Evolutionary conservation across 1,140 invertebrate species (phyloP), one percentile per base, ranked within the genome.

Genomic region (Drosophila azteca): DNA sequence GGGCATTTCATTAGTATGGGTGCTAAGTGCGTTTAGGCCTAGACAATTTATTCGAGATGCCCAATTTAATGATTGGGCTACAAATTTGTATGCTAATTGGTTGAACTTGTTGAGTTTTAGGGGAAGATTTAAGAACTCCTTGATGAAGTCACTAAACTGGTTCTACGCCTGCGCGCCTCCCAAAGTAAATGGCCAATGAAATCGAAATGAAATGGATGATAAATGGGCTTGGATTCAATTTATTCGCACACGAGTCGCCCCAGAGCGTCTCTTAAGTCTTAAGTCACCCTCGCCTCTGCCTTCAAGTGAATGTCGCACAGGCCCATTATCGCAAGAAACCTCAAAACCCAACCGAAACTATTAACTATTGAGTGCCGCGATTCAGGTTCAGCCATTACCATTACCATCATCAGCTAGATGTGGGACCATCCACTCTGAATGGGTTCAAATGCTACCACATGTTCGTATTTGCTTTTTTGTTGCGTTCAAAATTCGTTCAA

Each of bases 51-150:
- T 54, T 7, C 20, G 29, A 35, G 7, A 26, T 26, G 15, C n/a
- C 31, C 71, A 61, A 75, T 76, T 76, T 72, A 39, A 76, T 84
- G 54, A 48, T 35, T 51, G 31, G 46, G 41, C 60, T 75, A 50
- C 75, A 83, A 83, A 82, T 83, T 75, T 71, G 60, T 84, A 84
- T 84, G 80, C 76, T 65, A 84, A 84, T 83, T 15, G n/a, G 63
- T 6, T 41, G 44, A 75, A 44, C 64, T 81, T 22, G 79, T 24
- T 55, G 55, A 66, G 45, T 29, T 69, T 74, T 66, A 48, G 22
- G 8, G 58, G 43, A 31, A 61, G 62, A 57, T 51, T 71, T 64
- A 22, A 69, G 60, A 58, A 66, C 67, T 71, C 70, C 61, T 63
- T 84, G 74, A 84, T 84, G 67, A 66, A 78, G 67, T 54, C 62